Evolutionary conservation across 2,797 vertebrate genomes (phyloP), one percentile per base, ranked within the genome.

Genomic region (Morelia viridis): DNA sequence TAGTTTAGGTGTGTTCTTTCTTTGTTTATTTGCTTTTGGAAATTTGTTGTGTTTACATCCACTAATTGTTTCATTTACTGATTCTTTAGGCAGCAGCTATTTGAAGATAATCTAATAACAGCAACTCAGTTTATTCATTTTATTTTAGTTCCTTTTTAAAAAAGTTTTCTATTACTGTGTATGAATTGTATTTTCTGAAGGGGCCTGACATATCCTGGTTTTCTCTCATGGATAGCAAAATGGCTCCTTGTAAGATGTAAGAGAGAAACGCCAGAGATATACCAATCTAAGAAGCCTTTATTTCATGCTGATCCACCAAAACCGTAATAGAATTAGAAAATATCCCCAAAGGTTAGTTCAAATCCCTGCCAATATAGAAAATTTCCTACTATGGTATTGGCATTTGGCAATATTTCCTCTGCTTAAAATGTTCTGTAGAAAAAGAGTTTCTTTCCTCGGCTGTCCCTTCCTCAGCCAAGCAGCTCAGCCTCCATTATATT

Each of bases 1-100:
- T 60, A 60, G 41, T 85, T 90, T 91, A 86, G 24, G 53, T 56
- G 86, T 96, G 84, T 6, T 12, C 94, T 94, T 94, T 22, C 89
- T 91, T 84, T 56, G 46, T 95, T 53, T 19, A 94, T 93, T 94
- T 24, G 83, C 92, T 58, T 35, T 95, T 76, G 83, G 83, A 41
- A 17, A 31, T 8, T 84, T 65, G 8, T 60, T 8, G 56, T 58
- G 12, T 62, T 62, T 89, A 61, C 8, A 53, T 50, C n/a, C 11
- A 2, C 8, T 89, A 4, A 4, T 61, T 35, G n/a, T 31, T 86
- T 80, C 56, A 68, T 83, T 83, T 9, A 26, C 9, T 76, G 13
- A 58, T 60, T 60, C 28, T 15, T 24, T 50, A 68, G 24, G 10
- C 10, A 56, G 19, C 35, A 62, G 10, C 22, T 11, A 12, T 2